Conservation (phyloP, 2,888 invertebrate species). For the Papilio gigon region DNA sequence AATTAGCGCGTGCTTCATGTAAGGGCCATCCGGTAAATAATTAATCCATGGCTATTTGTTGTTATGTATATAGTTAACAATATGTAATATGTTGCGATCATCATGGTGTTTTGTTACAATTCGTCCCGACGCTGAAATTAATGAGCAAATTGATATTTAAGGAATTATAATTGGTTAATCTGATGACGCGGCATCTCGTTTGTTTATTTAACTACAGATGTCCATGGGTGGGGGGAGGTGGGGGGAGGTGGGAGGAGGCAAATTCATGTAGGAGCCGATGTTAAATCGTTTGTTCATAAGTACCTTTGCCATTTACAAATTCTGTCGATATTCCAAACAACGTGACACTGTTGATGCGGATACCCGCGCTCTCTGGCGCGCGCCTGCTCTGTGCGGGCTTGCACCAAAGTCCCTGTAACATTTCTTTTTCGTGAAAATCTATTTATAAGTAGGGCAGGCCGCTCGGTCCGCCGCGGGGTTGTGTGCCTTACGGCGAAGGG, state of each 20-base stretch:
- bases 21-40: constrained; percentile 33
- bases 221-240: too few species aligned
- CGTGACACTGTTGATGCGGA: not conserved
- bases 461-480: constrained; percentile 50
- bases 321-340: too few species aligned
- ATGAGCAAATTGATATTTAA: too few species aligned
- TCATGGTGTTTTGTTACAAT: not conserved
- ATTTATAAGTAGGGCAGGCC: constrained; percentile 82
- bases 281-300: too few species aligned
- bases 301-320: too few species aligned
- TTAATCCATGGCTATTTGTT: constrained; percentile 6
- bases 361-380: constrained; percentile 46
- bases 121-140: too few species aligned
- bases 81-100: not conserved
- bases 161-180: too few species aligned
- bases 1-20: constrained; percentile 31
- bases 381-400: constrained; percentile 69
- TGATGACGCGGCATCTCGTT: too few species aligned
- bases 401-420: constrained; percentile 82
- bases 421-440: constrained; percentile 83
- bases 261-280: too few species aligned
- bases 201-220: too few species aligned
- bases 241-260: too few species aligned
- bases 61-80: constrained; percentile 3
- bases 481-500: constrained; percentile 51